Evolutionary conservation across 1,140 invertebrate species (phyloP).

Genomic region (Achatina immaculata): DNA sequence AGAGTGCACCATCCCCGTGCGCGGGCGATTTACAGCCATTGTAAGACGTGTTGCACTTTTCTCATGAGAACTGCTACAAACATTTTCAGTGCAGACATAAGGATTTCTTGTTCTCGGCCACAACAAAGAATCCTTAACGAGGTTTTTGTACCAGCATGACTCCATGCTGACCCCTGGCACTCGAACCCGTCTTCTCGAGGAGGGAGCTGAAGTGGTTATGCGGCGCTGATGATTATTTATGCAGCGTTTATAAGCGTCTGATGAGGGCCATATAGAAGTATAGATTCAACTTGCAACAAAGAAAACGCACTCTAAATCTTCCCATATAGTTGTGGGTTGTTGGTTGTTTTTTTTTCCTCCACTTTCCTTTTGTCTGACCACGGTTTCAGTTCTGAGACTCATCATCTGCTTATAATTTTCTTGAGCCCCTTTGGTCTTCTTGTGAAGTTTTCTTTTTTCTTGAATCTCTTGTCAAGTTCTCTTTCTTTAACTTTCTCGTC

Average conservation of each 20-base stretch:
- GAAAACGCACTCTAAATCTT: background rate
- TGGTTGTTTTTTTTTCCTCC: no score
- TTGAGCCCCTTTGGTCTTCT: no score
- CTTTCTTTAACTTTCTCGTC: no score
- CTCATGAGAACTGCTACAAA: no score
- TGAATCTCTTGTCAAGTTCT: no score
- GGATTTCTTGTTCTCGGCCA: background rate
- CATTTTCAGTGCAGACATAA: slow-evolving; percentile 7
- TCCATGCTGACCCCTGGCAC: background rate
- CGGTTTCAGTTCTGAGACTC: no score
- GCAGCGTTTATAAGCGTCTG: background rate
- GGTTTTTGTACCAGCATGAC: background rate
- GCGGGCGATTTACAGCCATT: no score
- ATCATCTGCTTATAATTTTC: no score
- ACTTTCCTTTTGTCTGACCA: no score
- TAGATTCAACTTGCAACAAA: background rate
- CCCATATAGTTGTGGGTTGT: background rate
- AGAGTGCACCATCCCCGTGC: no score
- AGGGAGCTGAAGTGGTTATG: background rate
- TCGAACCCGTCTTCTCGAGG: background rate
- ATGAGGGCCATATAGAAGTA: background rate
- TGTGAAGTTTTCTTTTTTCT: no score
- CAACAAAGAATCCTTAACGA: background rate
- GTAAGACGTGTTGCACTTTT: no score
- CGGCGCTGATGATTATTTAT: background rate